Percentiles rank a stretch among this genome's conserved stretches.
Conservation (phyloP, 1,140 invertebrate species). For the Arctopsyche grandis region DNA sequence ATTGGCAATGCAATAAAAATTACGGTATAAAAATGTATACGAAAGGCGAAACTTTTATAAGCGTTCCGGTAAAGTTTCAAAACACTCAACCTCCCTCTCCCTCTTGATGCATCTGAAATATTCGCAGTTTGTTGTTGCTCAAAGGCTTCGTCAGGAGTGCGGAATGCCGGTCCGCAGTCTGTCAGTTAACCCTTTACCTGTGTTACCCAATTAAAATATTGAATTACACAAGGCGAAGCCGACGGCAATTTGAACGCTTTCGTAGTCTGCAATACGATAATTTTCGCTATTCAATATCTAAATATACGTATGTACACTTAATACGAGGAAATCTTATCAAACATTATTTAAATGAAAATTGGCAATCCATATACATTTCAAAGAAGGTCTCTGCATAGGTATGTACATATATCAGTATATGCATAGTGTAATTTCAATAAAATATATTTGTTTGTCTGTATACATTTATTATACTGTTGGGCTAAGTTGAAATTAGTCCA, state of each 20-base stretch:
- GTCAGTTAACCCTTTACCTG: conserved; percentile 12
- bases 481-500: conserved; percentile 49
- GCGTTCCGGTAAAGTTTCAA: background rate
- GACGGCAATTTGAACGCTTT: background rate
- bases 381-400: too few species aligned
- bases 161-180: background rate
- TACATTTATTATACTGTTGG: too few species aligned
- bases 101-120: background rate
- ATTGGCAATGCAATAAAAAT: too few species aligned
- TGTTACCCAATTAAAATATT: conserved; percentile 24
- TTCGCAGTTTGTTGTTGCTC: conserved; percentile 4
- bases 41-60: background rate
- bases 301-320: too few species aligned
- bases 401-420: too few species aligned
- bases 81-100: background rate
- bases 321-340: too few species aligned
- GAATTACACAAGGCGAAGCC: conserved; percentile 5
- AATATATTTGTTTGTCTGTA: background rate
- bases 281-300: too few species aligned
- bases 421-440: too few species aligned
- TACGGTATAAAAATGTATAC: background rate
- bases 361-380: too few species aligned
- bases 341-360: too few species aligned
- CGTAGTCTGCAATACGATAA: too few species aligned
- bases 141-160: conserved; percentile 18